Percentiles rank a stretch among this genome's conserved stretches.
Evolutionary conservation across 2,888 invertebrate species (phyloP).

Genomic region (Eudemis profundana): DNA sequence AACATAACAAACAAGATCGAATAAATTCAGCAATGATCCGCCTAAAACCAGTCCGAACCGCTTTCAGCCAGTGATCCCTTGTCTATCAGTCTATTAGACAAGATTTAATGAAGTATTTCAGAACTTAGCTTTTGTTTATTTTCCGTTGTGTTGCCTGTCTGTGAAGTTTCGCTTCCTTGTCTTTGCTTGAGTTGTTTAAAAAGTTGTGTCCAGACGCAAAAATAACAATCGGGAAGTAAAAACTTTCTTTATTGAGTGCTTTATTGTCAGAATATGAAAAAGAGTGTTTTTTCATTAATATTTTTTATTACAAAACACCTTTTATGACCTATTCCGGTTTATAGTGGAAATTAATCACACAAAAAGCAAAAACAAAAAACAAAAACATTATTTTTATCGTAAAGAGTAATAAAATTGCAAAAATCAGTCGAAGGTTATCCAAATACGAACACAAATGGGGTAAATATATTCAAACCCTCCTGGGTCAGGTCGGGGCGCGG

Average conservation of each 20-base stretch:
- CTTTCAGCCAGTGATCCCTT: constrained; percentile 39
- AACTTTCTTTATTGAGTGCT: constrained; percentile 19
- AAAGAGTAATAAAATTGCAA: constrained; percentile 6
- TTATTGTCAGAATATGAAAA: constrained; percentile 10
- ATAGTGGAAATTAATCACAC: background rate
- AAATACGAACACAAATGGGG: constrained; percentile 35
- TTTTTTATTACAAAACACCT: background rate
- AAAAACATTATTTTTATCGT: background rate
- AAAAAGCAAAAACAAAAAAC: background rate
- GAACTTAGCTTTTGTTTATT: constrained; percentile 39
- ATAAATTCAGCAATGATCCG: constrained; percentile 9
- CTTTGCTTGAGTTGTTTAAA: constrained; percentile 43
- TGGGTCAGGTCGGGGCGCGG: constrained; percentile 81
- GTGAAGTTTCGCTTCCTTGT: constrained; percentile 44
- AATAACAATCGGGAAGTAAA: constrained; percentile 32
- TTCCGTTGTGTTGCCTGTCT: constrained; percentile 42
- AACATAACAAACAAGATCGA: background rate
- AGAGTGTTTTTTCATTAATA: background rate
- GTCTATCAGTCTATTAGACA: constrained; percentile 39
- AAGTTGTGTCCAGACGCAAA: constrained; percentile 35
- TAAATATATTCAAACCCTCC: constrained; percentile 54
- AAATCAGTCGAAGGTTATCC: constrained; percentile 17
- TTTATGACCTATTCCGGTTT: background rate
- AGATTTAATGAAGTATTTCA: constrained; percentile 40
- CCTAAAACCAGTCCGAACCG: constrained; percentile 24